Evolutionary conservation across 2,888 invertebrate species (phyloP), one percentile per base, ranked within the genome.

Genomic region (Pollenia labialis): DNA sequence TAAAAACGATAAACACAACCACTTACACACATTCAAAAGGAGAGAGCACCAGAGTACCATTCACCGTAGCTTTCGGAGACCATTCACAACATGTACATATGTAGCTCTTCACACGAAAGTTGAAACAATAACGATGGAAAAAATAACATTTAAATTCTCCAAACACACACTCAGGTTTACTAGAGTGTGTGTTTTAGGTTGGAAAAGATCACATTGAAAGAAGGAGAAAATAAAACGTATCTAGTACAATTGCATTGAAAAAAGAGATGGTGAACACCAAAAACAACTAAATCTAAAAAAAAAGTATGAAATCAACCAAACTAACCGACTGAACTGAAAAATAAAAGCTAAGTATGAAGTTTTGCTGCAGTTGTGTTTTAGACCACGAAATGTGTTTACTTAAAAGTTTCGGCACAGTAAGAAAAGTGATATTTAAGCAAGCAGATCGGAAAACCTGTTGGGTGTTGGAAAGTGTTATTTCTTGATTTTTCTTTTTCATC

Each of bases 401-500:
- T 87, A 87, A 87, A 87, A 87, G 87, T 87, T 87, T 84, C 81
- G 87, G 84, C 87, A 87, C 87, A 87, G 87, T 87, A 87, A 87
- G 87, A 87, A 87, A 87, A 87, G 84, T 87, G 87, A 87, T 87
- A 87, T 87, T 87, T 87, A 87, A 87, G 84, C 84, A 87, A 87
- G 87, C 87, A 84, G 84, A 84, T 84, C 76, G 81, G 85, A 81
- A 84, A 87, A 87, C 87, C 87, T 87, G 87, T 87, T 87, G 87
- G 87, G 87, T 87, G 87, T 87, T 87, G 87, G 87, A 87, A 87
- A 87, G 87, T 87, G 81, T 84, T 87, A 83, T 87, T 87, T 87
- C 83, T 83, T 83, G 64, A 72, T 69, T 68, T 64, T 68, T 82
- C 68, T 52, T 62, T 52, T 58, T 56, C 58, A 10, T 58, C 68